Evolutionary conservation across 2,797 vertebrate species (phyloP), one percentile per base, ranked within the genome.

Genomic region (Chiloscyllium punctatum): DNA sequence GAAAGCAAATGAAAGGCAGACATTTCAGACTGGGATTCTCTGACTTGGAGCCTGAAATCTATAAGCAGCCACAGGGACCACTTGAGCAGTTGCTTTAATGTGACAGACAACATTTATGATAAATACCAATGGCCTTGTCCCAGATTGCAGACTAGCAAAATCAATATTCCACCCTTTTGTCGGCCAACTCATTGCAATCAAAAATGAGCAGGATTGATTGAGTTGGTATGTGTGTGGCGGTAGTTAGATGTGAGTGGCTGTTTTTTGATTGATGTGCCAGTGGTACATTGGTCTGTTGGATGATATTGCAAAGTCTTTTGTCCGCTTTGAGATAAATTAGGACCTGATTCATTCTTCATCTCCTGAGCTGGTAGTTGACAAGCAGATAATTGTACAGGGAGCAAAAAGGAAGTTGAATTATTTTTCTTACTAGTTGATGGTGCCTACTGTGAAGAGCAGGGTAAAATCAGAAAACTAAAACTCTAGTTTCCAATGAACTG

Each of bases 81-180:
- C 15, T 16, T 79, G 77, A 79, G 33, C 74, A 77, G 1, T 77
- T 79, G n/a, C 37, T 37, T 42, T 42, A 82, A 82, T 37, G 77
- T n/a, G 77, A 37, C 77, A 79, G 77, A n/a, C n/a, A n/a, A 82
- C 15, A 21, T 82, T 82, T 37, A 82, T 4, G 18, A 21, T 37
- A 37, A 82, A 82, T 21, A 16, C 16, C 7, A 84, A 48, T 84
- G 42, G 42, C 79, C 33, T n/a, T 84, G 79, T 21, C 23, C 37
- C 37, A 42, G 18, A 84, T 84, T 84, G 42, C 15, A 33, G 13
- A 84, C 42, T 1, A 42, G 37, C 37, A 21, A 42, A 6, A 18
- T 37, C 6, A 84, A 37, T 84, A 37, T 23, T 84, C 21, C 15
- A 84, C 84, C 42, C 18, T 84, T 84, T 42, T 96, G 96, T 96